Conservation (phyloP, 64 coral and sea anemone genomes). For the Dendrophyllia cribrosa region DNA sequence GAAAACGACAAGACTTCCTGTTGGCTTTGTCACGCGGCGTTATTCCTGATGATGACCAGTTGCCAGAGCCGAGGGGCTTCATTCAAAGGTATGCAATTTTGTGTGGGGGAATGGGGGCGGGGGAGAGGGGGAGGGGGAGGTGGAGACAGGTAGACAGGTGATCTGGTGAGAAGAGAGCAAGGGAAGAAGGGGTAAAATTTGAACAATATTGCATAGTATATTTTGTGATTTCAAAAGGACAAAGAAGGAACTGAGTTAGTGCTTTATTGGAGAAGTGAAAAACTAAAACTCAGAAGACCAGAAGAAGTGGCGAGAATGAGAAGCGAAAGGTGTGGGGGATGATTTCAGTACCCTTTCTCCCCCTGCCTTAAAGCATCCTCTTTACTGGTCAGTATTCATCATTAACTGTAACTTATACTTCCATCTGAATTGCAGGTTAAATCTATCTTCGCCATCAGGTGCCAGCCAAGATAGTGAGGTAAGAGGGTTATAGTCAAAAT, state of each 20-base stretch:
- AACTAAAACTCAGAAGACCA: no score
- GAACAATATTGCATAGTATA: no score
- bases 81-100: conserved; percentile 48
- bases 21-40: conserved; percentile 88
- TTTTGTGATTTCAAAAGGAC: no score
- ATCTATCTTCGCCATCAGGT: background rate
- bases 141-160: no score
- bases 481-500: background rate
- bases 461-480: conserved; percentile 24
- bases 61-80: background rate
- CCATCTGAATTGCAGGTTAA: background rate
- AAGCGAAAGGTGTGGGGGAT: no score
- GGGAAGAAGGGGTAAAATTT: no score
- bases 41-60: conserved; percentile 89
- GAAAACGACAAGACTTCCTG: conserved; percentile 86
- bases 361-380: no score
- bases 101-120: background rate
- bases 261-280: no score
- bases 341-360: no score
- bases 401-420: background rate
- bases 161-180: no score
- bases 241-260: no score
- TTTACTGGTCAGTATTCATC: background rate
- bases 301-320: no score
- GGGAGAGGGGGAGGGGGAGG: background rate